Conservation (phyloP, 2,888 invertebrate genomes). For the Drosophila mimetica region DNA sequence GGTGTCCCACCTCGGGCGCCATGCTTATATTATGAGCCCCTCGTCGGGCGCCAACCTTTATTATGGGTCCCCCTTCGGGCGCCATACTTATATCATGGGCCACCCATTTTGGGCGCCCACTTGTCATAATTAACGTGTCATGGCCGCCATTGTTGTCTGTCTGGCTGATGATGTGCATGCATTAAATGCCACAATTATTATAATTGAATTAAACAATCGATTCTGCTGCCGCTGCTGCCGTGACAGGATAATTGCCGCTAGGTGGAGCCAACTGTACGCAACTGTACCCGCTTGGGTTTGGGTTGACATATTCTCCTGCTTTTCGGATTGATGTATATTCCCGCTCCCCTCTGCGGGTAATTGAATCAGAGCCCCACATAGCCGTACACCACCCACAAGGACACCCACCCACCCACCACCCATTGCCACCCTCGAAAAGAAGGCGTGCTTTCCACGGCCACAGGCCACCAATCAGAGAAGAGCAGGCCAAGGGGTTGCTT, state of each 20-base stretch:
- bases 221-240: slow-evolving; percentile 12
- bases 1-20: background rate
- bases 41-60: slow-evolving; percentile 48
- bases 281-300: slow-evolving; percentile 57
- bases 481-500: slow-evolving; percentile 45
- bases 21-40: background rate
- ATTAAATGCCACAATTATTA: slow-evolving; percentile 84
- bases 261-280: slow-evolving; percentile 43
- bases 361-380: slow-evolving; percentile 71
- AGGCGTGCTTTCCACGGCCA: slow-evolving; percentile 6
- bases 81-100: background rate
- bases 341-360: slow-evolving; percentile 68
- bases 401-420: background rate
- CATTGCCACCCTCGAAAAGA: slow-evolving; percentile 7
- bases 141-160: slow-evolving; percentile 68
- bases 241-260: slow-evolving; percentile 35
- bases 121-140: slow-evolving; percentile 77
- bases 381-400: slow-evolving; percentile 53
- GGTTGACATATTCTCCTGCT: slow-evolving; percentile 10
- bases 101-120: slow-evolving; percentile 51
- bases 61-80: background rate
- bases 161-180: slow-evolving; percentile 75
- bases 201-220: slow-evolving; percentile 82
- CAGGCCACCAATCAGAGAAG: slow-evolving; percentile 53
- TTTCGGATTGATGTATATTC: slow-evolving; percentile 12